A percentile compares a stretch with the other conserved stretches of the same genome.
These are phyloP conservation scores for Micromussa lordhowensis DNA, from an alignment of 92 coral and sea anemone genomes.

Conservation along the genomic window DNA sequence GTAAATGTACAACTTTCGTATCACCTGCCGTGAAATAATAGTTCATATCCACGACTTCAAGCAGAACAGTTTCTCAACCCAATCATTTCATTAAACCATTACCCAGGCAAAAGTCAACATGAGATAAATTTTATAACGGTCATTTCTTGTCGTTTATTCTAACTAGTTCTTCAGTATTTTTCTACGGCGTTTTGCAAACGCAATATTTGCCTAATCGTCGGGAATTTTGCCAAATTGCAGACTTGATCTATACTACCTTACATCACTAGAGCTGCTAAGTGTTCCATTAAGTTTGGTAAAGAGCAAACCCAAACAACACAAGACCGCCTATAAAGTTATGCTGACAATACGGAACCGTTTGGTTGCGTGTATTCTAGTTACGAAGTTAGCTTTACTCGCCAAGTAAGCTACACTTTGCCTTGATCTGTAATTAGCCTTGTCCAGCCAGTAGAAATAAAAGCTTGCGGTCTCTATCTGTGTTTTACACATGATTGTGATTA, in stretches of 20 bases:
- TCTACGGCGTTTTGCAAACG: not conserved
- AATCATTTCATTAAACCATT: not conserved
- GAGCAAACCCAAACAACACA: not conserved
- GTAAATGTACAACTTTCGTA: conserved; percentile 29
- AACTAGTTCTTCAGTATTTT: not conserved
- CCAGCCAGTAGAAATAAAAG: not conserved
- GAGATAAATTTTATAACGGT: not conserved
- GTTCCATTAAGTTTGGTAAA: not conserved
- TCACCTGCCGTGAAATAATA: conserved; percentile 12
- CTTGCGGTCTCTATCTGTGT: not conserved
- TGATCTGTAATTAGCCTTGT: not conserved
- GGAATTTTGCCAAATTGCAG: not conserved
- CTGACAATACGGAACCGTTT: not conserved
- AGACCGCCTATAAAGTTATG: not conserved
- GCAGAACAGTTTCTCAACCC: not conserved
- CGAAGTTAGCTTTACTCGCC: not conserved
- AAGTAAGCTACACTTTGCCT: not conserved
- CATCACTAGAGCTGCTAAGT: not conserved
- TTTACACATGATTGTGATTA: not conserved
- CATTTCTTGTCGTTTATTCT: not conserved
- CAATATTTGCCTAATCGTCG: not conserved
- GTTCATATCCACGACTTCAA: not conserved
- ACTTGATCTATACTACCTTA: not conserved
- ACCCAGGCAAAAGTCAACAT: not conserved
- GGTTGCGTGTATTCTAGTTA: not conserved